Percentiles rank a stretch among this genome's conserved stretches.
Evolutionary conservation across 2,888 invertebrate genomes (phyloP).

Genomic region (Panzeria rudis): DNA sequence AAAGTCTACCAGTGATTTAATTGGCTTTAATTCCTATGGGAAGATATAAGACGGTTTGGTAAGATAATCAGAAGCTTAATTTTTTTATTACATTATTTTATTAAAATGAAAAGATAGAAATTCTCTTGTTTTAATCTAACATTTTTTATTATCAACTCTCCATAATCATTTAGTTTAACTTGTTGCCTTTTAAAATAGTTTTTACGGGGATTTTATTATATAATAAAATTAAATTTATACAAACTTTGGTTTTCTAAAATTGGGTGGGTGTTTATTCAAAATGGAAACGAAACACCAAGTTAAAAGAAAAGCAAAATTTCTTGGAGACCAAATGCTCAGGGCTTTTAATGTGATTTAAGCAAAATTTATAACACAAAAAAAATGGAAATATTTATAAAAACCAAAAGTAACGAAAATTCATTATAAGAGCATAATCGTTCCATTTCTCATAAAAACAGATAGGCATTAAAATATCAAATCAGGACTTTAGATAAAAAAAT

Average conservation of each 20-base stretch:
- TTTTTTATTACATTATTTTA: neutral
- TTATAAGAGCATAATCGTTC: constrained; percentile 13
- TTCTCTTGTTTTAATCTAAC: neutral
- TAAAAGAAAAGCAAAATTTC: constrained; percentile 60
- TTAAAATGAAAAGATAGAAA: neutral
- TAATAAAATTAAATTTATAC: neutral
- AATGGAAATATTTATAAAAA: constrained; percentile 17
- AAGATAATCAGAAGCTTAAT: neutral
- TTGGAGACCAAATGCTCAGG: constrained; percentile 82
- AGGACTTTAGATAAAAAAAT: neutral
- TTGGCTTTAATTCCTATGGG: too few relatives aligned
- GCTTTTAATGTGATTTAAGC: constrained; percentile 74
- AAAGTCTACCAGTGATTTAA: too few relatives aligned
- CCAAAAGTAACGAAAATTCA: constrained; percentile 10
- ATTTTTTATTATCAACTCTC: neutral
- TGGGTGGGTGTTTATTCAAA: neutral
- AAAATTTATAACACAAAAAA: constrained; percentile 21
- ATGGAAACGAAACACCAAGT: constrained; percentile 5
- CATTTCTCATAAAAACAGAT: constrained; percentile 9
- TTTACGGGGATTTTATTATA: constrained; percentile 43
- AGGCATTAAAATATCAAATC: neutral
- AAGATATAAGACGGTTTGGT: too few relatives aligned
- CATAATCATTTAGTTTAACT: constrained; percentile 23
- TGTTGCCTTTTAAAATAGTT: constrained; percentile 41
- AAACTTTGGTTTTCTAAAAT: constrained; percentile 25